Conservation (phyloP, 2,113 vertebrate species). For the Callocephalon fimbriatum region DNA sequence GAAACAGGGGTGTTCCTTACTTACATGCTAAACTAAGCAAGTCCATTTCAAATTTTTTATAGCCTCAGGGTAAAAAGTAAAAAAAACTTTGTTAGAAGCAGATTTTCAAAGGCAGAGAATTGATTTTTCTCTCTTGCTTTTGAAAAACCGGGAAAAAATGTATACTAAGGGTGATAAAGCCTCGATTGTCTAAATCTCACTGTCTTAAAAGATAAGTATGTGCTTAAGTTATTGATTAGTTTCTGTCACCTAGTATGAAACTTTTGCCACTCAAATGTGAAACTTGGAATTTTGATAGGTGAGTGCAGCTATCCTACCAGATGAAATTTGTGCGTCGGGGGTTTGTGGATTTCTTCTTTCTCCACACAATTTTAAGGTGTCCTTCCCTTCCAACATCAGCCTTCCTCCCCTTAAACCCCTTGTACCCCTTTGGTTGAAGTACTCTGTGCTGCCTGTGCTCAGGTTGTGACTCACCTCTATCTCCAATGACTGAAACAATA, state of each 20-base stretch:
- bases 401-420: not conserved
- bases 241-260: not conserved
- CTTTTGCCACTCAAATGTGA: not conserved
- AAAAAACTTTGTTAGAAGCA: not conserved
- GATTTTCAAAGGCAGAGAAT: not conserved
- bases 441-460: not conserved
- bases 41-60: not conserved
- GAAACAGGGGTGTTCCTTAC: not conserved
- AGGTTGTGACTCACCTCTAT: fast-evolving
- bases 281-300: not conserved
- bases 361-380: not conserved
- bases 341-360: not conserved
- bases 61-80: not conserved
- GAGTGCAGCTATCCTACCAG: not conserved
- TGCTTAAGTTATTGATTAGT: not conserved
- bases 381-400: not conserved
- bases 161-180: not conserved
- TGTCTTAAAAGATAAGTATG: not conserved
- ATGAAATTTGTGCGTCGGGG: not conserved
- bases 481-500: not conserved
- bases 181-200: not conserved
- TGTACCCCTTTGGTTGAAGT: not conserved
- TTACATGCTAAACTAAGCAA: not conserved
- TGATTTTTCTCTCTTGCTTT: not conserved
- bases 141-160: not conserved